phyloP scores from a whole-genome alignment of 1,140 invertebrate genomes.

The Diachasmimorpha longicaudata region DNA sequence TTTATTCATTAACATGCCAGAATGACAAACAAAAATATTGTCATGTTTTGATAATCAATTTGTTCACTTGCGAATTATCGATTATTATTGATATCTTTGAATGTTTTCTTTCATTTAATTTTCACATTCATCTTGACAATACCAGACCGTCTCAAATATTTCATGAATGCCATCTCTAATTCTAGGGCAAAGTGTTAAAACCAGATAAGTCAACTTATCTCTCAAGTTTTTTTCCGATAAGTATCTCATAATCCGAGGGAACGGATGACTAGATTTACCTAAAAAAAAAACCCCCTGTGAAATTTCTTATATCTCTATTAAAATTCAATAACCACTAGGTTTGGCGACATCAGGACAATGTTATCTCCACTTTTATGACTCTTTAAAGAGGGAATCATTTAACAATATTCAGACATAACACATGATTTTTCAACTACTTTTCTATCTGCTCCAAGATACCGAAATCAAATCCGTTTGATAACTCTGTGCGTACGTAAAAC shows the following conservation, averaged over 20 bases:
- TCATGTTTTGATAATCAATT: neutral
- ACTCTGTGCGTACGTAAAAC: too few relatives aligned
- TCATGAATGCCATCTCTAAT: neutral
- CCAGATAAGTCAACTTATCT: neutral
- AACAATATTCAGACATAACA: too few relatives aligned
- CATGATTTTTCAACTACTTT: too few relatives aligned
- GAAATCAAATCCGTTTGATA: too few relatives aligned
- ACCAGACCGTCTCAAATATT: too few relatives aligned
- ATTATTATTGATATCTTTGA: neutral
- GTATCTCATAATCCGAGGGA: neutral
- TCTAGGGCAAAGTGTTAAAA: neutral
- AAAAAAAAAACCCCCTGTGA: neutral
- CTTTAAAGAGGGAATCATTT: too few relatives aligned
- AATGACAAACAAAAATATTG: neutral
- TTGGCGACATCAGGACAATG: too few relatives aligned
- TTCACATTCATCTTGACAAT: neutral
- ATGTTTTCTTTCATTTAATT: neutral
- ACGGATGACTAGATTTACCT: neutral
- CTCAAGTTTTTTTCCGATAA: neutral
- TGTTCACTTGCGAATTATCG: neutral
- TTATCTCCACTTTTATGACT: too few relatives aligned
- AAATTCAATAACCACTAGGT: too few relatives aligned
- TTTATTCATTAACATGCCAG: neutral
- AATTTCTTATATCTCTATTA: too few relatives aligned
- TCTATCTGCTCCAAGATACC: too few relatives aligned